Percentiles rank a stretch among this genome's conserved stretches.
phyloP scores from a whole-genome alignment of 2,113 vertebrate species.

The Campylomormyrus tamandua region DNA sequence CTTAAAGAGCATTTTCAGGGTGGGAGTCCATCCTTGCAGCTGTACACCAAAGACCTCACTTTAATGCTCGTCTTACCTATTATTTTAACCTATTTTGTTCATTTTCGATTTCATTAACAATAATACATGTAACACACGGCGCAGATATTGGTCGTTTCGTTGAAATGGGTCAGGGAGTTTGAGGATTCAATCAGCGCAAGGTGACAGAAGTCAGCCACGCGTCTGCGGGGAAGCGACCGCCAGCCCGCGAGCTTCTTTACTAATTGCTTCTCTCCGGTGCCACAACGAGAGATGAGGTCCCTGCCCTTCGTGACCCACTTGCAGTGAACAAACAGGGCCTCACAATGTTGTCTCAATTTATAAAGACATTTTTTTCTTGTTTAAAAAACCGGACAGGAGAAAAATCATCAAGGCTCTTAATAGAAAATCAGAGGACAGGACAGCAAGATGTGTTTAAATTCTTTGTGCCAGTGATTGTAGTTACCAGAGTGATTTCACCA shows the following conservation, averaged over 20 bases:
- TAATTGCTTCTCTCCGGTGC: conserved; percentile 17
- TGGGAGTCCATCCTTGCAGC: not conserved
- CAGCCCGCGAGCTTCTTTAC: not conserved
- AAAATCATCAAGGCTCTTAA: not conserved
- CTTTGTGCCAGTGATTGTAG: not conserved
- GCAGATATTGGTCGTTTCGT: not conserved
- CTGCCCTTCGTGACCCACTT: not conserved
- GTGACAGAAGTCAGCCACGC: not conserved
- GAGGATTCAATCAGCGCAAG: conserved; percentile 19
- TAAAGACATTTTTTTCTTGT: not conserved
- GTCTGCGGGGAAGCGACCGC: not conserved
- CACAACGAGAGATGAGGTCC: not conserved
- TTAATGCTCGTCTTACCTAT: not conserved
- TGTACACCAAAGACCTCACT: not conserved
- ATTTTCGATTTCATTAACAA: not conserved
- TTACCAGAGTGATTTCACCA: not conserved
- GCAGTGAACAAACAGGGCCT: not conserved
- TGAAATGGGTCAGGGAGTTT: conserved; percentile 14
- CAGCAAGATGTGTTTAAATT: not conserved
- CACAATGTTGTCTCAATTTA: not conserved
- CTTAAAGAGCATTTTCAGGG: not conserved
- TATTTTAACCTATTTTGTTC: not conserved
- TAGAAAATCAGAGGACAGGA: not conserved
- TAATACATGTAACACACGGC: not conserved
- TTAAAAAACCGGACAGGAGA: not conserved